These are phyloP conservation scores for Ptiloglossa arizonensis DNA, from an alignment of 1,140 invertebrate species.

Conservation along the genomic window DNA sequence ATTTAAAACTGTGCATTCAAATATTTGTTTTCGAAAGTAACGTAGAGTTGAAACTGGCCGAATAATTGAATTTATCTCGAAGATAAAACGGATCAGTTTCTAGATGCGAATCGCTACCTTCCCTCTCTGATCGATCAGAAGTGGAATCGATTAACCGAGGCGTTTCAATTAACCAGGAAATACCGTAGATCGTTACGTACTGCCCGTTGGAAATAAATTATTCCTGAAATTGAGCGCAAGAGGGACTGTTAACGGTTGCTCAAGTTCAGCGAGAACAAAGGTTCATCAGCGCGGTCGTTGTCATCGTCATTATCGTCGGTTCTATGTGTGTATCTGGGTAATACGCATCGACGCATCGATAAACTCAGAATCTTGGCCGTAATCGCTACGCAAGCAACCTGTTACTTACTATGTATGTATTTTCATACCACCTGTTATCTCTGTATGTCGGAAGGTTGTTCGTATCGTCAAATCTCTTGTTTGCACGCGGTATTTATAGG, in stretches of 20 bases:
- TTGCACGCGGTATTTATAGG: not conserved
- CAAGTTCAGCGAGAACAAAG: constrained; percentile 14
- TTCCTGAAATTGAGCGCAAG: too few species aligned
- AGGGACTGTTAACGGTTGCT: constrained; percentile 16
- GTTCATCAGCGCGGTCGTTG: not conserved
- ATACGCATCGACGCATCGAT: constrained; percentile 15
- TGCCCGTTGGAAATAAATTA: too few species aligned
- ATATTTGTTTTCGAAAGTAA: too few species aligned
- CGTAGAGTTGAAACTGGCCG: too few species aligned
- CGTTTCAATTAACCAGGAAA: too few species aligned
- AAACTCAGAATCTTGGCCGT: not conserved
- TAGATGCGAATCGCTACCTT: too few species aligned
- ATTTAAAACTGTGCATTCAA: too few species aligned
- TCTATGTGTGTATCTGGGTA: not conserved
- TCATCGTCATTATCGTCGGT: not conserved
- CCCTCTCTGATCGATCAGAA: too few species aligned
- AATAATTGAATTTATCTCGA: too few species aligned
- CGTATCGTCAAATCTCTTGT: constrained; percentile 12
- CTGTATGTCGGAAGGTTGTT: not conserved
- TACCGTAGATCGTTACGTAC: too few species aligned
- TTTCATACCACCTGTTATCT: constrained; percentile 4
- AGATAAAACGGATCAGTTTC: too few species aligned
- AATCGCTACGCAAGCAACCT: not conserved
- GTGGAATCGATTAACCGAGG: too few species aligned
- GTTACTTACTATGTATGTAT: constrained; percentile 4